phyloP scores from a whole-genome alignment of 2,113 vertebrate species.

The Zosterops pallidus region DNA sequence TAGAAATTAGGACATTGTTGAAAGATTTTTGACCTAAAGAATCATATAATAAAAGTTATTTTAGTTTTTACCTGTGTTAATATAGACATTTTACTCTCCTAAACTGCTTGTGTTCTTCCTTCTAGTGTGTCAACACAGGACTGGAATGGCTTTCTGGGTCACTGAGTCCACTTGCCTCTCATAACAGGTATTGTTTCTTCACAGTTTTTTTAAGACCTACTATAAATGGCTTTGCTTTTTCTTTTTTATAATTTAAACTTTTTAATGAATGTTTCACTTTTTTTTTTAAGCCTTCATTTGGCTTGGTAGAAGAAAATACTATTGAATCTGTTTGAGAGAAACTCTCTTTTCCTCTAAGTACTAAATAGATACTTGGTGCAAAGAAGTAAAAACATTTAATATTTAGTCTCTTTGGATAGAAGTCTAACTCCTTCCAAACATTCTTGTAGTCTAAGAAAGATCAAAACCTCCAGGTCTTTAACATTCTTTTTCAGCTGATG shows the following conservation, averaged over 20 bases:
- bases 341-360: background rate
- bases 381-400: background rate
- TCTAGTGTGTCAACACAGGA: background rate
- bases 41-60: background rate
- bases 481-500: background rate
- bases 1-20: background rate
- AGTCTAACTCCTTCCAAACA: background rate
- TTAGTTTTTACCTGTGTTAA: background rate
- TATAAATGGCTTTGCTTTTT: fast-evolving
- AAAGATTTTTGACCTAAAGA: background rate
- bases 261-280: background rate
- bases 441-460: background rate
- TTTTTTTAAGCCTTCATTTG: background rate
- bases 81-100: background rate
- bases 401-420: background rate
- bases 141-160: background rate
- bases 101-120: background rate
- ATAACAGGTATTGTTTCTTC: background rate
- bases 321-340: background rate
- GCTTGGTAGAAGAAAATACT: background rate
- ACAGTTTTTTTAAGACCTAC: background rate
- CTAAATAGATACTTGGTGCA: background rate
- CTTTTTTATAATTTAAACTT: background rate
- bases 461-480: background rate
- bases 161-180: background rate